Conservation (phyloP, 2,797 vertebrate species). For the Neopelma chrysocephalum region DNA sequence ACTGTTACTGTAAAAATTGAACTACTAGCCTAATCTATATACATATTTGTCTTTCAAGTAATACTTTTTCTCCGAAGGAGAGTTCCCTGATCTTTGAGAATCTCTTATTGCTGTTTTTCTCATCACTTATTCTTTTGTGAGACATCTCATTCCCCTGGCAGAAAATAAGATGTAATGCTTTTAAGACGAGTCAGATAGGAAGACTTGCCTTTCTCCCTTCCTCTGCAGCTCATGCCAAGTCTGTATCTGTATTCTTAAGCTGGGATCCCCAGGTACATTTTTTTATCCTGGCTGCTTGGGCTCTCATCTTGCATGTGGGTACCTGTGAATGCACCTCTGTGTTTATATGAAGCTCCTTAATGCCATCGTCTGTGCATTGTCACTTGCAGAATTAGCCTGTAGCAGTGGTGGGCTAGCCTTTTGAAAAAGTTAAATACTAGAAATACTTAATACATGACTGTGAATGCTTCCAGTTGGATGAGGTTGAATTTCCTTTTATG, state of each 20-base stretch:
- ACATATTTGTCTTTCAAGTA: background rate
- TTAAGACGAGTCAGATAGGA: background rate
- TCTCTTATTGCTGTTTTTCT: background rate
- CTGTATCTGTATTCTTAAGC: background rate
- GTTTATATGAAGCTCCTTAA: background rate
- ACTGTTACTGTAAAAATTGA: background rate
- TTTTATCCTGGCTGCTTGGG: background rate
- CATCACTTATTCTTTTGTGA: background rate
- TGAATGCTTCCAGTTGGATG: background rate
- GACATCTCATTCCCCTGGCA: background rate
- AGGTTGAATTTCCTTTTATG: constrained; percentile 25
- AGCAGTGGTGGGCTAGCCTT: background rate
- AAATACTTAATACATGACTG: background rate
- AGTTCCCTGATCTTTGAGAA: background rate
- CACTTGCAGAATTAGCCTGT: background rate
- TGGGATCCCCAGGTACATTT: background rate
- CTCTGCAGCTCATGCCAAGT: background rate
- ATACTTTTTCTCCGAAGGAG: background rate
- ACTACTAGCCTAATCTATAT: background rate
- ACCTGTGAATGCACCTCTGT: background rate
- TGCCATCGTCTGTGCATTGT: background rate
- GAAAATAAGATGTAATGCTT: background rate
- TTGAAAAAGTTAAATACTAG: background rate
- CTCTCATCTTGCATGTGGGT: background rate
- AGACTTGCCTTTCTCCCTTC: background rate